Evolutionary conservation across 2,888 invertebrate genomes (phyloP), one percentile per base, ranked within the genome.

Genomic region (Callyntrura guangdongensis): DNA sequence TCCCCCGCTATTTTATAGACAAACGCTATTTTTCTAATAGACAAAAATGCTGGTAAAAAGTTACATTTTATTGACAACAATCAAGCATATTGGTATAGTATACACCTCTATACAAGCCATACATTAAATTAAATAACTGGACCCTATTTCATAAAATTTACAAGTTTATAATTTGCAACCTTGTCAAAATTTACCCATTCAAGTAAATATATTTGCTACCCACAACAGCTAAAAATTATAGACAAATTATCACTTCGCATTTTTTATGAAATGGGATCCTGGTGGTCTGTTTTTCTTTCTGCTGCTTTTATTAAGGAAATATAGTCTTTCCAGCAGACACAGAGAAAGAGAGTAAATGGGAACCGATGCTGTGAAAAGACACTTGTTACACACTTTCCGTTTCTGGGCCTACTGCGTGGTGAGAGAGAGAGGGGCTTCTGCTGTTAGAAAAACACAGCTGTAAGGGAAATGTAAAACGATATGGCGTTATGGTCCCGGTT

Each of bases 301-400:
- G 20, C 25, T 64, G 22, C 61, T 59, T 56, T 8, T n/a, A n/a
- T n/a, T 53, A 53, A 14, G n/a, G 1, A 14, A n/a, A 2, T 53
- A 53, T 53, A 53, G 12, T 14, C 11, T 53, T 2, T n/a, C n/a
- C 53, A 12, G 53, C 11, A 53, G n/a, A 14, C 4, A 9, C 12
- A n/a, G 12, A 9, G 8, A 22, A 17, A n/a, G 12, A 9, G 8
- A 22, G 45, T 4, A 45, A 45, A 27, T 22, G 36, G 72, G 45
- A 85, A 72, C 2, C 61, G 36, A 53, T 86, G 86, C 61, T 53
- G 72, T 59, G 47, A 53, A 86, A 67, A 67, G 79, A 86, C 86
- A 86, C 86, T 86, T 86, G 86, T 86, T 86, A 86, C 86, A 79
- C 86, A 67, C 67, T 72, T 67, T 67, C 25, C 22, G 20, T 12